phyloP scores from a whole-genome alignment of 2,888 invertebrate species.

The Fragum sueziense region DNA sequence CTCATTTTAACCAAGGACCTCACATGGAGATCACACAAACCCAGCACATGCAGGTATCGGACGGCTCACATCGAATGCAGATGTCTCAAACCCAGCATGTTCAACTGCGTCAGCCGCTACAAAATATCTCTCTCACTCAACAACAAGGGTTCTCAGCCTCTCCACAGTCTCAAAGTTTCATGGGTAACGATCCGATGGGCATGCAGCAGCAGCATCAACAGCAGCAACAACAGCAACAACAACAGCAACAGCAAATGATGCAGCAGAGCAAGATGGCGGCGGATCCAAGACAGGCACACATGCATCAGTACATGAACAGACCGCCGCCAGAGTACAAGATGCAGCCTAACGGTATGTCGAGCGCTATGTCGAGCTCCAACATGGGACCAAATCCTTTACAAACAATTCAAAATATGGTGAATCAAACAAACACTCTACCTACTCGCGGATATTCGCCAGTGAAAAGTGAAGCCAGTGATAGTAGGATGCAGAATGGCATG shows the following conservation, averaged over 20 bases:
- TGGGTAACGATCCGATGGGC: slow-evolving; percentile 69
- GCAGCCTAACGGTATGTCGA: slow-evolving; percentile 64
- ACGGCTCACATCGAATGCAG: slow-evolving; percentile 75
- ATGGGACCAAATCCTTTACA: slow-evolving; percentile 76
- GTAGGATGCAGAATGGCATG: slow-evolving; percentile 66
- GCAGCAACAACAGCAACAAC: slow-evolving; percentile 63
- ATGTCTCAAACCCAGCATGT: slow-evolving; percentile 78
- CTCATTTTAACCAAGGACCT: slow-evolving; percentile 90
- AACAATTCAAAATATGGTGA: slow-evolving; percentile 82
- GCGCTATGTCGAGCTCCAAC: slow-evolving; percentile 48
- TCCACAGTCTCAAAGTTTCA: slow-evolving; percentile 63
- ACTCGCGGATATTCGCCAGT: slow-evolving; percentile 68
- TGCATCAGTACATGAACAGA: slow-evolving; percentile 83
- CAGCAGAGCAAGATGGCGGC: slow-evolving; percentile 50
- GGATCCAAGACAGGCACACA: slow-evolving; percentile 72
- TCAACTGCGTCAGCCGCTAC: slow-evolving; percentile 85
- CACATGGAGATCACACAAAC: slow-evolving; percentile 93
- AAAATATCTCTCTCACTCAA: slow-evolving; percentile 75
- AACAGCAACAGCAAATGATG: slow-evolving; percentile 40
- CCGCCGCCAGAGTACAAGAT: slow-evolving; percentile 93
- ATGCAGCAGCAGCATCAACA: slow-evolving; percentile 64
- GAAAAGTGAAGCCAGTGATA: slow-evolving; percentile 70
- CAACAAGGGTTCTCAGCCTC: slow-evolving; percentile 72
- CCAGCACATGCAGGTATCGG: slow-evolving; percentile 85
- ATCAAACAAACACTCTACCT: slow-evolving; percentile 83